Evolutionary conservation across 2,888 invertebrate species (phyloP).

Genomic region (Hypomecis atomaria): DNA sequence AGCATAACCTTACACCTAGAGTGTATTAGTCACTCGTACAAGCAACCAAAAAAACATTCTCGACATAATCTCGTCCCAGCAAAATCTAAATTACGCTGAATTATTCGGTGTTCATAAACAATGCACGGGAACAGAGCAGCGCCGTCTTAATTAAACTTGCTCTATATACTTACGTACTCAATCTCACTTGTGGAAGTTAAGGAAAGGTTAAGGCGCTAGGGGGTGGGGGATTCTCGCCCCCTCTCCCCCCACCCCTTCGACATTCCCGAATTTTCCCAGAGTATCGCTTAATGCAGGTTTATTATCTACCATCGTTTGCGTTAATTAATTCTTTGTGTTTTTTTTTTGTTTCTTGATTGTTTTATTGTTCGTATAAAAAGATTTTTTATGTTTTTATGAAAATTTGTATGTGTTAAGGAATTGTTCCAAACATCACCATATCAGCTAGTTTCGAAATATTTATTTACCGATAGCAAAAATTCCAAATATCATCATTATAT

Average conservation of each 20-base stretch:
- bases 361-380: conserved; percentile 8
- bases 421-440: too few relatives aligned
- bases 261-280: conserved; percentile 78
- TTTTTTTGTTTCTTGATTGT: conserved; percentile 33
- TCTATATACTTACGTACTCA: conserved; percentile 81
- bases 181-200: conserved; percentile 81
- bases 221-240: conserved; percentile 37
- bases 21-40: neutral
- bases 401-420: neutral
- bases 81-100: conserved; percentile 64
- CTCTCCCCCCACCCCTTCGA: conserved; percentile 49
- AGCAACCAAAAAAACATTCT: conserved; percentile 24
- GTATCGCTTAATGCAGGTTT: conserved; percentile 82
- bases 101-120: conserved; percentile 75
- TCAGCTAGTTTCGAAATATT: too few relatives aligned
- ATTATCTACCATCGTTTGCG: conserved; percentile 75
- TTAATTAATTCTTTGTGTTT: conserved; percentile 74
- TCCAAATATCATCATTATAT: too few relatives aligned
- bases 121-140: conserved; percentile 73
- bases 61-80: conserved; percentile 45
- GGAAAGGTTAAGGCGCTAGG: conserved; percentile 49
- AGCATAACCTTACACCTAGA: too few relatives aligned
- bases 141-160: conserved; percentile 78
- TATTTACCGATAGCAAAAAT: too few relatives aligned
- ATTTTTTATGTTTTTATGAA: conserved; percentile 1